Evolutionary conservation across 2,888 invertebrate species (phyloP), one percentile per base, ranked within the genome.

Genomic region (Heliconius aoede): DNA sequence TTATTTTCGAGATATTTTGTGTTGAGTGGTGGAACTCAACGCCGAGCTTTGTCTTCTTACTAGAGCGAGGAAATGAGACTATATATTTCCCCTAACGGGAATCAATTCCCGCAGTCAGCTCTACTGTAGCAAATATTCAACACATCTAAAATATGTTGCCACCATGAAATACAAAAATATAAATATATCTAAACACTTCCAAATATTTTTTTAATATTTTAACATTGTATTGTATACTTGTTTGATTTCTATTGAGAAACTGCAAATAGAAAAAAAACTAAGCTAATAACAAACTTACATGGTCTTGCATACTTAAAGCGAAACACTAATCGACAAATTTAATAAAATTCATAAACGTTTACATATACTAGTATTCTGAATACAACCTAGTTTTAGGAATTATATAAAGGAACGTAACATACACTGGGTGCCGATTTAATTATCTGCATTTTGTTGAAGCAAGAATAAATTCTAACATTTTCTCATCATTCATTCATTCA

Each of bases 311-410:
- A 69, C 30, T 55, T 30, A 69, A n/a, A 24, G 30, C 55, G 55
- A 55, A 55, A 30, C n/a, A 30, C 30, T 55, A 32, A 55, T 55
- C 30, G 30, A 69, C 55, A 30, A 68, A 51, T 28, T 28, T 30
- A 68, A 32, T 55, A n/a, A 5, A 55, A 24, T 69, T 55, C 28
- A 55, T 55, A 55, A 69, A n/a, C n/a, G n/a, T 69, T 28, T n/a
- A 69, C 13, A 69, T 51, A 69, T 69, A 69, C 32, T 69, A 30
- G 9, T 65, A 40, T 36, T 55, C 55, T 51, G n/a, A 68, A 28
- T 69, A 69, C 69, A 55, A 55, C 30, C 69, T 69, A 69, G 24
- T 15, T 55, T n/a, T 69, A 69, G 69, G 69, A 69, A 69, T 69
- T 55, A 69, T 30, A 46, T 51, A n/a, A 69, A 69, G 69, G 69